A percentile compares a stretch with the other conserved stretches of the same genome.
These are phyloP conservation scores for Anabacerthia variegaticeps DNA, from an alignment of 2,797 vertebrate species.

Conservation along the genomic window DNA sequence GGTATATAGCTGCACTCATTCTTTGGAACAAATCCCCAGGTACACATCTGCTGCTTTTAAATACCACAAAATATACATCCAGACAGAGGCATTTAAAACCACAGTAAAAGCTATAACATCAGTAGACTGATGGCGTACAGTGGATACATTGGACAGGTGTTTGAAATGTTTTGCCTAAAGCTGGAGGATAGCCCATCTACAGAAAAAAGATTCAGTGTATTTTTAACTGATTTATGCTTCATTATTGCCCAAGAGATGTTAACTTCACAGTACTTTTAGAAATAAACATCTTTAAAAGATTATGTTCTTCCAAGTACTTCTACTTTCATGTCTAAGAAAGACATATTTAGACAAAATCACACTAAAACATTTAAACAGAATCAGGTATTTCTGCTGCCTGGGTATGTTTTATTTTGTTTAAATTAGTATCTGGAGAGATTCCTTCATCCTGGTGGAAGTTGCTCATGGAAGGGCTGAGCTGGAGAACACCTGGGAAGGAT, in stretches of 20 bases:
- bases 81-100: not conserved
- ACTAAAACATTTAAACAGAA: not conserved
- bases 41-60: constrained; percentile 1
- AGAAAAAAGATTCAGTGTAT: constrained; percentile 34
- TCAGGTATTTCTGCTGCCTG: not conserved
- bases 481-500: not conserved
- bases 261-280: constrained; percentile 27
- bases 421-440: not conserved
- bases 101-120: not conserved
- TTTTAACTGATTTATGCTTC: constrained; percentile 58
- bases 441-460: not conserved
- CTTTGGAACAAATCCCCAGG: not conserved
- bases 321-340: not conserved
- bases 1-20: not conserved
- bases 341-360: not conserved
- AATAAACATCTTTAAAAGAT: constrained; percentile 44
- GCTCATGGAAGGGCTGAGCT: not conserved
- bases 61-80: not conserved
- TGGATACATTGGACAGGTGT: constrained; percentile 22
- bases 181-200: not conserved
- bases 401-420: not conserved
- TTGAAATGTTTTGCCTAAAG: constrained; percentile 40
- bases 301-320: not conserved
- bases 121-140: not conserved
- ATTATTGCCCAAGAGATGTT: constrained; percentile 33